Percentiles rank a stretch among this genome's conserved stretches.
Evolutionary conservation across 30 jellyfish, hydroid and myxozoan species (phyloP).

Genomic region (Hydractinia symbiolongicarpus): DNA sequence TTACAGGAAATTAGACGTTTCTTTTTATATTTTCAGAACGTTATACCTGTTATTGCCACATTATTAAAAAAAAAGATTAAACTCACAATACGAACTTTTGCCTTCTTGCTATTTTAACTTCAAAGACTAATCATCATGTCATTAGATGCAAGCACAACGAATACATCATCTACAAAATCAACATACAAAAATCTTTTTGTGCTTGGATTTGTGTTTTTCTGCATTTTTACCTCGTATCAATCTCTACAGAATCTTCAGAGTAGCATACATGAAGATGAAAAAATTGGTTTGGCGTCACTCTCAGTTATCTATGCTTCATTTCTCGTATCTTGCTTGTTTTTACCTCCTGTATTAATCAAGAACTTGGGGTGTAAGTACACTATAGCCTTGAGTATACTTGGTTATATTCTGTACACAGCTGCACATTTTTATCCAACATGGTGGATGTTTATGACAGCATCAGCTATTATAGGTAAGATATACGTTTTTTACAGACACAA

Average conservation of each 20-base stretch:
- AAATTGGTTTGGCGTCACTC: constrained; percentile 75
- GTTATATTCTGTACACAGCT: constrained; percentile 47
- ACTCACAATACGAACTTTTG: no score
- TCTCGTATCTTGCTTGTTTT: constrained; percentile 70
- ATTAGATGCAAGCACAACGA: not conserved
- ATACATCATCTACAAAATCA: not conserved
- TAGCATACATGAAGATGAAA: constrained; percentile 59
- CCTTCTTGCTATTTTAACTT: no score
- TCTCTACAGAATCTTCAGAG: constrained; percentile 71
- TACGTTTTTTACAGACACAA: not conserved
- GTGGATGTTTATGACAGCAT: constrained; percentile 73
- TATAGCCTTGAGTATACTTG: constrained; percentile 43
- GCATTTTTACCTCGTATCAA: constrained; percentile 68
- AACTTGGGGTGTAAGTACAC: constrained; percentile 64
- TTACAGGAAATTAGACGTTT: no score
- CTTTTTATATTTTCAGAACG: no score
- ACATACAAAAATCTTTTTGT: constrained; percentile 33
- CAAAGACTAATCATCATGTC: no score
- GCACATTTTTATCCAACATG: constrained; percentile 65
- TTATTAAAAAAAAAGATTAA: no score
- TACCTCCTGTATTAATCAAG: constrained; percentile 67
- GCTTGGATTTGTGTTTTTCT: constrained; percentile 61
- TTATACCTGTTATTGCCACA: no score
- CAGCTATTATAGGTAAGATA: constrained; percentile 58
- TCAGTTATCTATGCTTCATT: constrained; percentile 63